A percentile compares a stretch with the other conserved stretches of the same genome.
Evolutionary conservation across 2,797 vertebrate species (phyloP).

Genomic region (Cephalopachus bancanus): DNA sequence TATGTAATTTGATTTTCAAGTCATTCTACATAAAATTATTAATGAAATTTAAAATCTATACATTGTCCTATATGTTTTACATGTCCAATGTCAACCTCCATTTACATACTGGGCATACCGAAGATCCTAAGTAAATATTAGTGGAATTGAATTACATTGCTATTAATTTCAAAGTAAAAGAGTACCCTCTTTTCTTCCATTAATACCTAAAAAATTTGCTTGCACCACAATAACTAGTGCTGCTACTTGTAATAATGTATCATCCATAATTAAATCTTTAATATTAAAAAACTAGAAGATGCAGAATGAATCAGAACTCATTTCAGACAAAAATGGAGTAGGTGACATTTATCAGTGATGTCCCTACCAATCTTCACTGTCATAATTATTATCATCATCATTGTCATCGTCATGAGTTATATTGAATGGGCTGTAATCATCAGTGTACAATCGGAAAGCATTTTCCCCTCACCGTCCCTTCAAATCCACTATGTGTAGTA

Average conservation of each 20-base stretch:
- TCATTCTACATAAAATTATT: constrained; percentile 12
- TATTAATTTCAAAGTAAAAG: neutral
- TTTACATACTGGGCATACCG: neutral
- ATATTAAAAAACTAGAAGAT: neutral
- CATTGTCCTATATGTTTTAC: neutral
- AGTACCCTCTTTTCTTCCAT: neutral
- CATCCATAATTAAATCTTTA: neutral
- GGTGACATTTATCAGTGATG: neutral
- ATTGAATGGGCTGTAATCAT: neutral
- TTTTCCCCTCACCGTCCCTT: neutral
- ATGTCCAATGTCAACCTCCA: neutral
- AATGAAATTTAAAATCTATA: neutral
- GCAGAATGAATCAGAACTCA: neutral
- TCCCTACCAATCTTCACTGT: neutral
- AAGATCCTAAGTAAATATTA: neutral
- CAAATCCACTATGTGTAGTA: neutral
- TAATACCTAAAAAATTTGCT: neutral
- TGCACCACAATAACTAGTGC: neutral
- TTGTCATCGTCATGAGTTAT: neutral
- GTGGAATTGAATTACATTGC: neutral
- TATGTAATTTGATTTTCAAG: neutral
- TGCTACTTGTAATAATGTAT: neutral
- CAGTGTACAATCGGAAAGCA: neutral
- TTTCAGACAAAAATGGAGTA: neutral
- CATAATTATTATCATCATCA: neutral